A percentile compares a stretch with the other conserved stretches of the same genome.
Evolutionary conservation across 30 jellyfish, hydroid and myxozoan species (phyloP).

Genomic region (Aurelia sp.): DNA sequence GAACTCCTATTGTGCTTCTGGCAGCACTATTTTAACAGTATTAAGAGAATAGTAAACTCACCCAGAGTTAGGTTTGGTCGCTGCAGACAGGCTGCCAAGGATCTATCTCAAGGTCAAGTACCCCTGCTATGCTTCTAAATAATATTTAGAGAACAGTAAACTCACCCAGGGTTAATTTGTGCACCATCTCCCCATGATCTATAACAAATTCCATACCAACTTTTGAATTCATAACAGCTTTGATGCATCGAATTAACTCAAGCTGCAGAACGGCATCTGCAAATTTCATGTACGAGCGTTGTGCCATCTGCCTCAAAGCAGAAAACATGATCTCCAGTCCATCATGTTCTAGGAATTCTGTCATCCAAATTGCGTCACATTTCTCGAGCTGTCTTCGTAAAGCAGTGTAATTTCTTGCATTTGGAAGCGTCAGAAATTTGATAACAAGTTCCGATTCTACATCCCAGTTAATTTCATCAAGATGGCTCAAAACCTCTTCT

Average conservation of each 20-base stretch:
- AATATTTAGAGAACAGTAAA: too few species aligned
- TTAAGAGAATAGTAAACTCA: conserved; percentile 8
- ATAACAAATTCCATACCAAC: conserved; percentile 88
- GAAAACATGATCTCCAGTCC: conserved; percentile 83
- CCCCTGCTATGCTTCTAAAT: too few species aligned
- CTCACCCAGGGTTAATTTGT: conserved; percentile 75
- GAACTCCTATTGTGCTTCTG: too few species aligned
- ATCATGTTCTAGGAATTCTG: conserved; percentile 74
- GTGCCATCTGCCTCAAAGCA: conserved; percentile 78
- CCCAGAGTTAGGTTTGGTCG: conserved; percentile 36
- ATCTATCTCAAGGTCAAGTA: too few species aligned
- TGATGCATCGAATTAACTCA: conserved; percentile 79
- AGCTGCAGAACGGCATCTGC: conserved; percentile 88
- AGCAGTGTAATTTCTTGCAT: conserved; percentile 80
- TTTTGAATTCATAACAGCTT: conserved; percentile 77
- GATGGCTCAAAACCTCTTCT: conserved; percentile 19
- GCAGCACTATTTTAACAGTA: too few species aligned
- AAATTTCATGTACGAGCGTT: conserved; percentile 58
- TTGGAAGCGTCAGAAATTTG: conserved; percentile 79
- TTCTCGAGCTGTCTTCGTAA: conserved; percentile 69
- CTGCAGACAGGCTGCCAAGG: too few species aligned
- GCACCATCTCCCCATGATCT: conserved; percentile 65
- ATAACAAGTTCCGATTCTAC: conserved; percentile 67
- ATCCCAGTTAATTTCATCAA: conserved; percentile 58
- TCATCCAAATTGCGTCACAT: conserved; percentile 78